Conservation (phyloP, 2,113 vertebrate genomes). For the Rafetus swinhoei region DNA sequence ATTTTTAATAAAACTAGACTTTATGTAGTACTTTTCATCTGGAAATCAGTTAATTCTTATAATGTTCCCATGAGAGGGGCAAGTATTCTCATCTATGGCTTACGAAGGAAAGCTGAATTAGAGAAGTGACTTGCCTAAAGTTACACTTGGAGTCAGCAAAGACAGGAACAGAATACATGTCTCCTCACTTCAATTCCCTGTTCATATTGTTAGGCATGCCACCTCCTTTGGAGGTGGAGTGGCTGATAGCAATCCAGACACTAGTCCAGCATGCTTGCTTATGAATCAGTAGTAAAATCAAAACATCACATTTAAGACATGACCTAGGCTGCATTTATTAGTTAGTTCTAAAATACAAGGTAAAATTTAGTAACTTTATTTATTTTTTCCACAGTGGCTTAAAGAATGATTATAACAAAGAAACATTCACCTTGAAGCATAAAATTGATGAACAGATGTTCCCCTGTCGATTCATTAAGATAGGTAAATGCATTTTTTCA, state of each 20-base stretch:
- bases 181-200: background rate
- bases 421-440: conserved; percentile 99
- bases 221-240: conserved; percentile 30
- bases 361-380: conserved; percentile 75
- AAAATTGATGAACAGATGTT: conserved; percentile 99
- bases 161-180: background rate
- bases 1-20: background rate
- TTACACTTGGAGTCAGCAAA: background rate
- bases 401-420: conserved; percentile 99
- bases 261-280: conserved; percentile 42
- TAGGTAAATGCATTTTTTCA: conserved; percentile 88
- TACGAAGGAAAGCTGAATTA: background rate
- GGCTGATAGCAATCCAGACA: conserved; percentile 41
- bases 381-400: conserved; percentile 89
- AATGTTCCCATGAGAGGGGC: background rate
- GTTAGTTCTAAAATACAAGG: conserved; percentile 70
- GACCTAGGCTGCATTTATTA: conserved; percentile 67
- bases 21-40: background rate
- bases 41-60: background rate
- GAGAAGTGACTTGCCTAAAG: background rate
- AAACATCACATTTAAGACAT: conserved; percentile 52
- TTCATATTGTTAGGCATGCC: background rate
- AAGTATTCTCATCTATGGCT: background rate
- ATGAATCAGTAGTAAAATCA: conserved; percentile 15
- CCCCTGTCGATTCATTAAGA: conserved; percentile 99